phyloP scores from a whole-genome alignment of 2,888 invertebrate species.

The Andrena marginata region DNA sequence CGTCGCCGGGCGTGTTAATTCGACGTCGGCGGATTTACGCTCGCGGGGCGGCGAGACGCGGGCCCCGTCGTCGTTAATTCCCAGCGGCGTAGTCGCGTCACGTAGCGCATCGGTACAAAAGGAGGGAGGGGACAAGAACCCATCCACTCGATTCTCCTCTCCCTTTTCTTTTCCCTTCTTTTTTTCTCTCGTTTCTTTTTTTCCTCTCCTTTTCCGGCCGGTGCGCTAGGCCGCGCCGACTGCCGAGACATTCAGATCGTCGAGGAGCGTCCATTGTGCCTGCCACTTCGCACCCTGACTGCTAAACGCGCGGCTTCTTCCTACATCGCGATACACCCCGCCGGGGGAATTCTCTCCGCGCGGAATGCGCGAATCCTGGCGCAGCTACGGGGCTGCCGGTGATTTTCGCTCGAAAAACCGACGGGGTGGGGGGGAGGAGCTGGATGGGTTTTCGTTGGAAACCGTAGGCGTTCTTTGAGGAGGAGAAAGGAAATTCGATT shows the following conservation, averaged over 20 bases:
- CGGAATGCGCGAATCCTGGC: constrained; percentile 7
- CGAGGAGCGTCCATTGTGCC: constrained; percentile 69
- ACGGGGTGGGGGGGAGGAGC: no score
- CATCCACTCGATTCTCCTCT: constrained; percentile 59
- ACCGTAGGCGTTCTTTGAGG: neutral
- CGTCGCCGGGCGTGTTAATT: constrained; percentile 38
- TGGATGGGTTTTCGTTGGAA: neutral
- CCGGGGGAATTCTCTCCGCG: neutral
- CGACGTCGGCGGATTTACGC: constrained; percentile 54
- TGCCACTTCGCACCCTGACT: constrained; percentile 69
- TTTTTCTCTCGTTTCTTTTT: constrained; percentile 49
- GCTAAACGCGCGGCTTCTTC: constrained; percentile 61
- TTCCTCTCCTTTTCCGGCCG: constrained; percentile 69
- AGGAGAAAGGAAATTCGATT: neutral
- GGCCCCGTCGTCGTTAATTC: constrained; percentile 48
- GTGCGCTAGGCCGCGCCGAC: constrained; percentile 60
- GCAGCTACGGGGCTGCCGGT: neutral
- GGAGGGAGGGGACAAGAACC: constrained; percentile 26
- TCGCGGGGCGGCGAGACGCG: constrained; percentile 18
- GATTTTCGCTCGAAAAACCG: neutral
- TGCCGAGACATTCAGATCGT: constrained; percentile 72
- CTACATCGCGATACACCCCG: constrained; percentile 30
- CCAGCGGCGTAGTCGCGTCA: constrained; percentile 64
- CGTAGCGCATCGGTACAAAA: constrained; percentile 61
- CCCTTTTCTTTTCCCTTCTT: neutral